A percentile compares a stretch with the other conserved stretches of the same genome.
Conservation (phyloP, 2,113 vertebrate species). For the Cettia cetti region DNA sequence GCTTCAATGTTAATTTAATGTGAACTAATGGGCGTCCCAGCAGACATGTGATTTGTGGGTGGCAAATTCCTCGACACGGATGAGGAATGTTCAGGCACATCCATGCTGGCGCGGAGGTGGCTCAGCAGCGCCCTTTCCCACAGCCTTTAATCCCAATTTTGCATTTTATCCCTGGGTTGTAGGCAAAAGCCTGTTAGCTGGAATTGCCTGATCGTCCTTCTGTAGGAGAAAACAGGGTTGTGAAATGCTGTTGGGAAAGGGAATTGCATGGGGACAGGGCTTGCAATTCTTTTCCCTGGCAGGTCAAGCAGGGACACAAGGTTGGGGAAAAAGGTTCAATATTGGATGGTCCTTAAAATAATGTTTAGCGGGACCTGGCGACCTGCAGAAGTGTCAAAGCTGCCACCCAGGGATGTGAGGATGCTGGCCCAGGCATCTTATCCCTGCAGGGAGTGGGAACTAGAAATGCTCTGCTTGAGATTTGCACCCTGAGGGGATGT, state of each 20-base stretch:
- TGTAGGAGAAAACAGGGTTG: neutral
- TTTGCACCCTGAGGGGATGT: neutral
- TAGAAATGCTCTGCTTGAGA: neutral
- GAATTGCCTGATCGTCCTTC: neutral
- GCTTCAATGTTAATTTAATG: constrained; percentile 44
- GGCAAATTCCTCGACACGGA: constrained; percentile 53
- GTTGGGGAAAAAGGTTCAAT: neutral
- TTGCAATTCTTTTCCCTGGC: neutral
- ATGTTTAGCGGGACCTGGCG: neutral
- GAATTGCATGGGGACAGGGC: neutral
- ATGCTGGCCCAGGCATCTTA: neutral
- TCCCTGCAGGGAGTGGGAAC: neutral
- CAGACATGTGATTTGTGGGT: constrained; percentile 69
- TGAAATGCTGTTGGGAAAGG: neutral
- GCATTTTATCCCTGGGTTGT: neutral
- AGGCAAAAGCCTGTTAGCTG: neutral
- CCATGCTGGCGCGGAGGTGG: neutral
- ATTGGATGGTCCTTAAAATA: neutral
- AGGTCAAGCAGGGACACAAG: neutral
- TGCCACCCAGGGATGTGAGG: neutral
- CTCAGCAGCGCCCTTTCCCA: neutral
- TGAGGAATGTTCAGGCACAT: constrained; percentile 42
- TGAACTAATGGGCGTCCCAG: constrained; percentile 41
- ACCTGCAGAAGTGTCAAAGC: neutral
- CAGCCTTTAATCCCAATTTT: neutral